Conservation (phyloP, 1,140 invertebrate species). For the Drosophila pallidifrons region DNA sequence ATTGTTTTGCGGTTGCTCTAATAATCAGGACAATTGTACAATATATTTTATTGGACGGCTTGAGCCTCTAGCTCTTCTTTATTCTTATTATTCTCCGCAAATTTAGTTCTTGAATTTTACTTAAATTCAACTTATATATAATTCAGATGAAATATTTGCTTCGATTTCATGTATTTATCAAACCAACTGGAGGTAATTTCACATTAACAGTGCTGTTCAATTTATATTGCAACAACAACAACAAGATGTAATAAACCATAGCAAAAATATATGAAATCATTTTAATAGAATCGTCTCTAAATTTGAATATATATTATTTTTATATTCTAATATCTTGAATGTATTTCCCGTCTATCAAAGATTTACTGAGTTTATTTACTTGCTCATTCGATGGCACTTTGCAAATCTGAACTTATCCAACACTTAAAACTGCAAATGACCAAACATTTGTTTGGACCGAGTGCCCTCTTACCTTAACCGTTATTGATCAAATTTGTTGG, state of each 20-base stretch:
- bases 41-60: slow-evolving; percentile 72
- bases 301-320: no score
- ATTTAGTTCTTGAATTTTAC: slow-evolving; percentile 40
- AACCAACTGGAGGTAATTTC: slow-evolving; percentile 19
- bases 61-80: background rate
- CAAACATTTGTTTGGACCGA: slow-evolving; percentile 60
- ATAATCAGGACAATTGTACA: slow-evolving; percentile 81
- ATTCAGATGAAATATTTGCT: slow-evolving; percentile 74
- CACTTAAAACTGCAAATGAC: slow-evolving; percentile 59
- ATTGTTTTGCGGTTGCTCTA: slow-evolving; percentile 79
- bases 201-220: background rate
- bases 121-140: slow-evolving; percentile 62
- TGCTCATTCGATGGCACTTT: slow-evolving; percentile 46
- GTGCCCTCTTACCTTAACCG: slow-evolving; percentile 40
- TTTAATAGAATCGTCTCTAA: no score
- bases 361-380: slow-evolving; percentile 28
- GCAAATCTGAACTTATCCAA: slow-evolving; percentile 39
- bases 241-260: no score
- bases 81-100: background rate
- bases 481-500: slow-evolving; percentile 70
- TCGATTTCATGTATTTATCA: slow-evolving; percentile 63
- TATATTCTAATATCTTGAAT: no score
- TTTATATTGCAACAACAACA: slow-evolving; percentile 15
- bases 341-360: background rate
- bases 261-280: no score